Percentiles rank a stretch among this genome's conserved stretches.
Conservation (phyloP, 2,113 vertebrate genomes). For the Naja naja region DNA sequence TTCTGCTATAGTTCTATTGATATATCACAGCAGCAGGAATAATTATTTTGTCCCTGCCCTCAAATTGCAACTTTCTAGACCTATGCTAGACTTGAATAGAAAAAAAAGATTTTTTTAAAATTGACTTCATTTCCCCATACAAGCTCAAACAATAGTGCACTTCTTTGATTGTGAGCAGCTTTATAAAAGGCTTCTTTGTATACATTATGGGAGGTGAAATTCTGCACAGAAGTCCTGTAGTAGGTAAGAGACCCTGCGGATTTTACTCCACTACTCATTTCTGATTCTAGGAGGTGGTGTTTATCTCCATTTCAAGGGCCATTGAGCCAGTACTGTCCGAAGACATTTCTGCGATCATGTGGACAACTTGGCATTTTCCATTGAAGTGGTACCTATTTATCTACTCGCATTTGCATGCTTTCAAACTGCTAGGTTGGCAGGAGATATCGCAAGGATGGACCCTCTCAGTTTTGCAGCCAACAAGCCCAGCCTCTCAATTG, state of each 20-base stretch:
- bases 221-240: background rate
- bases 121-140: background rate
- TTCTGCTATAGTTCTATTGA: background rate
- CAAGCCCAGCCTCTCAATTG: background rate
- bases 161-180: background rate
- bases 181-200: background rate
- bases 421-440: background rate
- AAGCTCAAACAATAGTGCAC: background rate
- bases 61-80: background rate
- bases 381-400: background rate
- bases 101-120: background rate
- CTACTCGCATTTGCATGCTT: background rate
- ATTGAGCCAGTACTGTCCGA: background rate
- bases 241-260: background rate
- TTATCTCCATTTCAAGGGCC: background rate
- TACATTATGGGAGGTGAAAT: background rate
- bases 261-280: background rate
- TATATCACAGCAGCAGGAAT: background rate
- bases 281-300: too few relatives aligned
- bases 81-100: background rate
- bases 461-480: background rate
- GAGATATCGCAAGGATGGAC: background rate
- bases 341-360: background rate
- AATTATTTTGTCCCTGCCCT: background rate
- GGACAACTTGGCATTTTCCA: background rate